phyloP scores from a whole-genome alignment of 2,797 vertebrate genomes.

The Poecilia velifera region DNA sequence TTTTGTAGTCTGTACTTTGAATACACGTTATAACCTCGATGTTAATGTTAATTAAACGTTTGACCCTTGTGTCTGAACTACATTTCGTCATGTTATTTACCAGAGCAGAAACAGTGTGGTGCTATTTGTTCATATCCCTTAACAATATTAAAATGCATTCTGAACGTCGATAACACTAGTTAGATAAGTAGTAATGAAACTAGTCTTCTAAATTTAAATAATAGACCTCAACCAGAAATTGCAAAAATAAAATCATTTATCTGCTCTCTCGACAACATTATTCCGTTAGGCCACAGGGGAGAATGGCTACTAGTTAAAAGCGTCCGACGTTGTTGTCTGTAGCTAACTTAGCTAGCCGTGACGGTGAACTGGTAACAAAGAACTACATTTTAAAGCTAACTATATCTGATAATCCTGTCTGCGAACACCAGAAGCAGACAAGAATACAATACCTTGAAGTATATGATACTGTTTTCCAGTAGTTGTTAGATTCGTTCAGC shows the following conservation, averaged over 20 bases:
- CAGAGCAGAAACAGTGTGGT: background rate
- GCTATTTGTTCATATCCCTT: background rate
- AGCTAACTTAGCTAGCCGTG: conserved; percentile 27
- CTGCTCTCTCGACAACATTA: background rate
- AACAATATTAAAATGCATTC: background rate
- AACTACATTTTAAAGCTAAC: background rate
- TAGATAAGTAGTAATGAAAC: conserved; percentile 22
- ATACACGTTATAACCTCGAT: background rate
- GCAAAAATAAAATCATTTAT: conserved; percentile 8
- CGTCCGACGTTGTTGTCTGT: conserved; percentile 52
- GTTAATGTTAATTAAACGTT: background rate
- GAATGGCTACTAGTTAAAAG: background rate
- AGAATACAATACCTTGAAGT: conserved; percentile 56
- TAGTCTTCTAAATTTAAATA: conserved; percentile 12
- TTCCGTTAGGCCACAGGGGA: background rate
- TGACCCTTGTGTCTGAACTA: background rate
- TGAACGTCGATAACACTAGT: background rate
- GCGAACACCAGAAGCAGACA: background rate
- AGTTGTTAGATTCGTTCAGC: conserved; percentile 29
- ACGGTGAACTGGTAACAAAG: background rate
- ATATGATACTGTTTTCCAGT: conserved; percentile 38
- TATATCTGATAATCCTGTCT: background rate
- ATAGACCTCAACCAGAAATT: background rate
- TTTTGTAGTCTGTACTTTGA: background rate
- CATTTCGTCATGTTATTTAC: background rate